Evolutionary conservation across 2,797 vertebrate species (phyloP).

Genomic region (Mallotus villosus): DNA sequence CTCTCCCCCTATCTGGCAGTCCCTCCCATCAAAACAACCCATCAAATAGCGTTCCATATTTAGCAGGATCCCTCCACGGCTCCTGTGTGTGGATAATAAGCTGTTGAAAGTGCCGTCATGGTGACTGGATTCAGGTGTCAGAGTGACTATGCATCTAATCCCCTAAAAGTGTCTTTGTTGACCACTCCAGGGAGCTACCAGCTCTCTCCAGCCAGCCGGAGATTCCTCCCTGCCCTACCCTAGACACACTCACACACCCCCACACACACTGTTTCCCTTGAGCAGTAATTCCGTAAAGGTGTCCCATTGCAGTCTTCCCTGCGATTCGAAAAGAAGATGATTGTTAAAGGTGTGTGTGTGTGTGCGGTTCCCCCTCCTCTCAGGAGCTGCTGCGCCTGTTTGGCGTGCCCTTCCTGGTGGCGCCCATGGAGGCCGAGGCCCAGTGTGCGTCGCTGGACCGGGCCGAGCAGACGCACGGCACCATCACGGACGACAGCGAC

Average conservation of each 20-base stretch:
- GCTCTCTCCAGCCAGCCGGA: neutral
- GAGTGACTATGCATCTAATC: too few relatives aligned
- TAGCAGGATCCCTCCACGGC: neutral
- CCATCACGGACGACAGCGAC: conserved; percentile 96
- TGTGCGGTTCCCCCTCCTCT: neutral
- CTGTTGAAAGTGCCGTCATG: neutral
- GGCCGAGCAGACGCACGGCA: conserved; percentile 90
- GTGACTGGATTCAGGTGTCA: neutral
- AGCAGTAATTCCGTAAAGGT: too few relatives aligned
- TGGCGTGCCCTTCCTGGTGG: conserved; percentile 89
- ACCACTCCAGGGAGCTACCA: neutral
- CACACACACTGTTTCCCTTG: neutral
- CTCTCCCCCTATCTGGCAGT: neutral
- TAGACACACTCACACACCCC: neutral
- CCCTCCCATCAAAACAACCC: neutral
- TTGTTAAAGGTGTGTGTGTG: neutral
- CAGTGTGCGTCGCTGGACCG: conserved; percentile 91
- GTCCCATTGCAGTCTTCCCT: too few relatives aligned
- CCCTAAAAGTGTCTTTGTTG: neutral
- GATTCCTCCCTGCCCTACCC: neutral
- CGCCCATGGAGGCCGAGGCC: conserved; percentile 95
- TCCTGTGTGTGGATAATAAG: neutral
- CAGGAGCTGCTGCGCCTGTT: conserved; percentile 94
- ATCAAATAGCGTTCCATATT: neutral
- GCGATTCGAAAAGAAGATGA: too few relatives aligned